These are phyloP conservation scores for Drosophila planitibia DNA, from an alignment of 2,888 invertebrate species.

Conservation along the genomic window DNA sequence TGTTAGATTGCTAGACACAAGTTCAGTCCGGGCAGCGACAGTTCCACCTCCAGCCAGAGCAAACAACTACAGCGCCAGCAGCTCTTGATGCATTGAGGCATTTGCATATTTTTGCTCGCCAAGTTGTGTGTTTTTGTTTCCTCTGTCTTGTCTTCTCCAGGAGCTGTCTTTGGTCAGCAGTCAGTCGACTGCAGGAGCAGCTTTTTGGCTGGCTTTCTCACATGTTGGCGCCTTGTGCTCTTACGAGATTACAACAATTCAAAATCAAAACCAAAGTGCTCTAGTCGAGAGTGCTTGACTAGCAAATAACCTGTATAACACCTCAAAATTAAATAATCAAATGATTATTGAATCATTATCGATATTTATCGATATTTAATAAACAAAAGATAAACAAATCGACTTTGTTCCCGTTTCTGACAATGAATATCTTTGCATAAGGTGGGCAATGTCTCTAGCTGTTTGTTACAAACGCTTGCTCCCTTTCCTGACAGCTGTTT, in stretches of 20 bases:
- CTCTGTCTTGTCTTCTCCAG: slow-evolving; percentile 63
- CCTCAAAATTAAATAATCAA: background rate
- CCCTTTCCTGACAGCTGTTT: background rate
- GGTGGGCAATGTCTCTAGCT: background rate
- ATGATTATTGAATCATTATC: background rate
- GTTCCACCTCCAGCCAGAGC: slow-evolving; percentile 4
- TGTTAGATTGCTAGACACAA: slow-evolving; percentile 69
- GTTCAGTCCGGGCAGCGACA: slow-evolving; percentile 11
- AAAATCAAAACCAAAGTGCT: slow-evolving; percentile 42
- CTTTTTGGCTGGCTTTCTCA: slow-evolving; percentile 8
- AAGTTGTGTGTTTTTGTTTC: slow-evolving; percentile 57
- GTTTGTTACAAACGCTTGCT: background rate
- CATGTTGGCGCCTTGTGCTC: slow-evolving; percentile 48
- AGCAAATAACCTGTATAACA: background rate
- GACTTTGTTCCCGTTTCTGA: background rate
- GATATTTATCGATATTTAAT: background rate
- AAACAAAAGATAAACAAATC: background rate
- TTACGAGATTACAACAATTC: slow-evolving; percentile 51
- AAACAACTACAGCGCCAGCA: slow-evolving; percentile 4
- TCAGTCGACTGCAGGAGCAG: slow-evolving; percentile 38
- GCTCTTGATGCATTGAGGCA: slow-evolving; percentile 28
- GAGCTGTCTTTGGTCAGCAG: slow-evolving; percentile 73
- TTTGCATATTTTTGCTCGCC: slow-evolving; percentile 63
- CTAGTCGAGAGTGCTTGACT: background rate
- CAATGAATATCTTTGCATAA: background rate